phyloP scores from a whole-genome alignment of 2,797 vertebrate genomes.

The Hirundo rustica region DNA sequence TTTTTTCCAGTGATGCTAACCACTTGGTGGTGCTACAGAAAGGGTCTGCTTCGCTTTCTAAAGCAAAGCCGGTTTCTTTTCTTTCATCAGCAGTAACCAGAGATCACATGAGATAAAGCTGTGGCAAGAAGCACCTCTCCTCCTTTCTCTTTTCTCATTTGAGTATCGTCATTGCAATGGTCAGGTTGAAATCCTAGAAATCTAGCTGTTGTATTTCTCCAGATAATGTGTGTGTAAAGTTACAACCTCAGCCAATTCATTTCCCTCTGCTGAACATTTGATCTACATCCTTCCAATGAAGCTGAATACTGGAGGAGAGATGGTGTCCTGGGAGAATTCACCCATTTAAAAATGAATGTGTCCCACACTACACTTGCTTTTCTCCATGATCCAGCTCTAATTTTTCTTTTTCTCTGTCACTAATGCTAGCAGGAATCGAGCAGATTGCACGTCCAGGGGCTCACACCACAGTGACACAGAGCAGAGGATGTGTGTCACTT shows the following conservation, averaged over 20 bases:
- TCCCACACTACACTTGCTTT: neutral
- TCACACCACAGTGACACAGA: rapidly evolving
- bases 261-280: neutral
- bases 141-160: neutral
- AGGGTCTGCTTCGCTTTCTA: neutral
- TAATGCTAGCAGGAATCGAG: neutral
- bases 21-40: conserved; percentile 74
- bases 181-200: neutral
- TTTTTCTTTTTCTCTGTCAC: neutral
- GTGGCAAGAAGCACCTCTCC: neutral
- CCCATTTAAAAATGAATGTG: neutral
- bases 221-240: neutral
- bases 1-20: neutral
- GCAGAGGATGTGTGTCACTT: neutral
- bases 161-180: neutral
- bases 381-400: neutral
- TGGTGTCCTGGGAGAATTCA: neutral
- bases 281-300: neutral
- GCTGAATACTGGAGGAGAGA: neutral
- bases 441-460: neutral
- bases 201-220: neutral
- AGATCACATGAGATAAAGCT: neutral
- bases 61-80: neutral
- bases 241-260: neutral
- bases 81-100: neutral